Base-by-base conservation (phyloP, 2,888 invertebrate genomes). In the Lacanobia oleracea region DNA sequence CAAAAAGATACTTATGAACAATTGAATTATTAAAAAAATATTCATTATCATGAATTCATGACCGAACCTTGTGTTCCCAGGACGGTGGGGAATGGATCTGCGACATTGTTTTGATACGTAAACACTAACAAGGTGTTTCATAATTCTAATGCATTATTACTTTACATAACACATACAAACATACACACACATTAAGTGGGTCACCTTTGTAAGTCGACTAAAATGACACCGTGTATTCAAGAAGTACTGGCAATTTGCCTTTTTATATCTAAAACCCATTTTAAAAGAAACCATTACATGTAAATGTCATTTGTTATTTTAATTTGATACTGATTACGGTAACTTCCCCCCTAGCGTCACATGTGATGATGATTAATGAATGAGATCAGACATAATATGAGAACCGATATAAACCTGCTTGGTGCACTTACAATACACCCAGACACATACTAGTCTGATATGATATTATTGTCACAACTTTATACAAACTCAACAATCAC, bases 401-500 rank as follows among this genome's bases (percentile, higher is more conserved):
- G 72, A 76, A 77, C 79, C 61, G 48, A 79, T 79, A 71, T 72
- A 83, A 78, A 71, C 57, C 51, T 10, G 50, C 59, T 59, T 37
- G 62, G 71, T 61, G 66, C 65, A 40, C 54, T 57, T 50, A 62
- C 45, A 10, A 54, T 23, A 75, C 81, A 74, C 72, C 65, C 75
- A 85, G 80, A 82, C 81, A 78, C 67, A 1, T 61, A 71, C 71
- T 45, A 81, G 83, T 87, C 81, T 88, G 90, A 91, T 91, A 90
- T 89, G 88, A 89, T 83, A 87, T 91, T 91, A 91, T 89, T 90
- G 91, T 91, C 91, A 87, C 84, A 82, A 84, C 69, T 78, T 85
- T 83, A 65, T 76, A 75, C 77, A 77, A 87, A 85, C 81, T 79
- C 79, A 88, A 85, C 81, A 67, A 77, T 80, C 77, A 82, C 74